These are phyloP conservation scores for Carpatolechia fugitivella DNA, from an alignment of 2,888 invertebrate species.

Conservation along the genomic window DNA sequence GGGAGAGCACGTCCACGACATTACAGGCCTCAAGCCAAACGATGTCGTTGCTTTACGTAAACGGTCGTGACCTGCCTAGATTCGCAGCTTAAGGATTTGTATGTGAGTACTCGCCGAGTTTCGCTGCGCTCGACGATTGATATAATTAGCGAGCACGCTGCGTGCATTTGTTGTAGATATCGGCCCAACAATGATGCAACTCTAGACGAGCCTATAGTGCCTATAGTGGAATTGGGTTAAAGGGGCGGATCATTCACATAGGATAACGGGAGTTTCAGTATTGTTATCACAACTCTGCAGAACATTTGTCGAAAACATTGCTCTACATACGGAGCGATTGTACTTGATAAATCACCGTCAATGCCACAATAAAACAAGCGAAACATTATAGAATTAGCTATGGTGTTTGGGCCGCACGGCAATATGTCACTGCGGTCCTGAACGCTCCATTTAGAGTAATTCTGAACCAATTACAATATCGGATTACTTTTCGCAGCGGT, in stretches of 20 bases:
- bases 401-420: conserved; percentile 16
- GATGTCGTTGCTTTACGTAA: conserved; percentile 39
- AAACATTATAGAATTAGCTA: conserved; percentile 18
- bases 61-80: conserved; percentile 37
- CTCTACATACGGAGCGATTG: conserved; percentile 1
- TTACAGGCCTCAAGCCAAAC: conserved; percentile 23
- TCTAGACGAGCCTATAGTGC: background rate
- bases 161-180: conserved; percentile 1
- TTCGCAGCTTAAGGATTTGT: conserved; percentile 22
- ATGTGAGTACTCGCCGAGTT: conserved; percentile 5
- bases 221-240: background rate
- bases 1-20: conserved; percentile 23
- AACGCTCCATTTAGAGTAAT: conserved; percentile 24
- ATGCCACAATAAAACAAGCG: conserved; percentile 21
- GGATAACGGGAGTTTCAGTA: conserved; percentile 1
- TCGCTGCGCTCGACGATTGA: conserved; percentile 1
- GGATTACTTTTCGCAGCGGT: conserved; percentile 34
- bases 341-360: conserved; percentile 13
- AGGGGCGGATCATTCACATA: background rate
- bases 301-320: background rate
- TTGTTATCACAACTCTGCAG: background rate
- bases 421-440: conserved; percentile 23
- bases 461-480: conserved; percentile 20
- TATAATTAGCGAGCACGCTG: conserved; percentile 9
- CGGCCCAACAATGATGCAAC: background rate